These are phyloP conservation scores for Apoderus coryli DNA, from an alignment of 2,888 invertebrate genomes.

Conservation along the genomic window DNA sequence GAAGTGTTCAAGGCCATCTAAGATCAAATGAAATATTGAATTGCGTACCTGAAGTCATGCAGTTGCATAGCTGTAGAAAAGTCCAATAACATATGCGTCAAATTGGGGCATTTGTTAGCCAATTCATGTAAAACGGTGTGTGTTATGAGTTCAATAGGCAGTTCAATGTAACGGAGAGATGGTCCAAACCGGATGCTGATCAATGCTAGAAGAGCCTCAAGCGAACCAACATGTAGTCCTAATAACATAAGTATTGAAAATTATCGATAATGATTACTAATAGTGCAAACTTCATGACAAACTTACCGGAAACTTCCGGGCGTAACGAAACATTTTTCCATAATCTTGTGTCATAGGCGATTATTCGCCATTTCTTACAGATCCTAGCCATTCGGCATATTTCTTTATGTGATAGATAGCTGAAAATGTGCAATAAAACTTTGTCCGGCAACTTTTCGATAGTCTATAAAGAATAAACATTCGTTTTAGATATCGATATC, in stretches of 20 bases:
- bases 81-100: conserved; percentile 91
- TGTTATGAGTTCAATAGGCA: conserved; percentile 93
- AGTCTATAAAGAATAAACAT: conserved; percentile 60
- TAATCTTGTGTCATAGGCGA: conserved; percentile 87
- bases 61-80: conserved; percentile 99
- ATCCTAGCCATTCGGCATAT: conserved; percentile 88
- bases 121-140: conserved; percentile 94
- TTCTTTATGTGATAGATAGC: conserved; percentile 85
- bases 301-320: conserved; percentile 91
- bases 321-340: conserved; percentile 95
- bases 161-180: conserved; percentile 69
- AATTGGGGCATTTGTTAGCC: conserved; percentile 88
- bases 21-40: too few relatives aligned
- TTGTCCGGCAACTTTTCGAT: conserved; percentile 96
- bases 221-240: conserved; percentile 78
- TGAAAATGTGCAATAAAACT: conserved; percentile 85
- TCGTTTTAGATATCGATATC: background rate
- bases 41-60: conserved; percentile 99
- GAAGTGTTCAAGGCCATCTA: too few relatives aligned
- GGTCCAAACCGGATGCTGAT: conserved; percentile 54
- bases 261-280: too few relatives aligned
- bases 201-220: conserved; percentile 75
- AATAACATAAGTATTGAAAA: too few relatives aligned
- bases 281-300: too few relatives aligned
- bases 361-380: conserved; percentile 89